Percentiles rank a stretch among this genome's conserved stretches.
These are phyloP conservation scores for Hylaeus volcanicus DNA, from an alignment of 1,140 invertebrate species.

Conservation along the genomic window DNA sequence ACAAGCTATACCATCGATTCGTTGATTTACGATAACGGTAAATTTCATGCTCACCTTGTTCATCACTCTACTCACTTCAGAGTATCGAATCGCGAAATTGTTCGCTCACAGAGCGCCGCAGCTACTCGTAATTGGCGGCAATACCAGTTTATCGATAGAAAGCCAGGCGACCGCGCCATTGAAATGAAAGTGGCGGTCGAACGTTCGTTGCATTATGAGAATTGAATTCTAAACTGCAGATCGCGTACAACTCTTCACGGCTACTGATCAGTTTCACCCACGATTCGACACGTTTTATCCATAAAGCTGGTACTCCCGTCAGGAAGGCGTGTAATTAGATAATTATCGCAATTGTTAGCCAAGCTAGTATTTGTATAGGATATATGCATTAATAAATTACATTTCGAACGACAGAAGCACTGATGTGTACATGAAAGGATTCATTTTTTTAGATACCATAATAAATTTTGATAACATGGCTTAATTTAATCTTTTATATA, in stretches of 20 bases:
- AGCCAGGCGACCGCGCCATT: constrained; percentile 36
- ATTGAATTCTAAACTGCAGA: constrained; percentile 25
- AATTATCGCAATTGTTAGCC: no score
- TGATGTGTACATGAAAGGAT: no score
- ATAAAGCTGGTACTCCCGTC: no score
- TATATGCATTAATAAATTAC: no score
- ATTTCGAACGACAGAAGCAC: no score
- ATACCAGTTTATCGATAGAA: constrained; percentile 56
- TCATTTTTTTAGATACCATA: no score
- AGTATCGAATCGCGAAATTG: constrained; percentile 20
- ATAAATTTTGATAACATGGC: no score
- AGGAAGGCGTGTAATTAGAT: no score
- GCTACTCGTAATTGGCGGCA: constrained; percentile 31
- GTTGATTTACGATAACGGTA: background rate
- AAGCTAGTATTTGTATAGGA: no score
- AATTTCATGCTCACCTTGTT: constrained; percentile 29
- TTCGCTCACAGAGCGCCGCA: background rate
- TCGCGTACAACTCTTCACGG: background rate
- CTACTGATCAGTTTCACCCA: constrained; percentile 1
- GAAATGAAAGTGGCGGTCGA: constrained; percentile 49
- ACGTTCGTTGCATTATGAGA: constrained; percentile 17
- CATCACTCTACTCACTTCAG: background rate
- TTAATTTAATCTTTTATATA: no score
- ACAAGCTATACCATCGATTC: constrained; percentile 8
- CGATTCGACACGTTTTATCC: background rate